Evolutionary conservation across 2,888 invertebrate species (phyloP).

Genomic region (Rhodophaea formosa): DNA sequence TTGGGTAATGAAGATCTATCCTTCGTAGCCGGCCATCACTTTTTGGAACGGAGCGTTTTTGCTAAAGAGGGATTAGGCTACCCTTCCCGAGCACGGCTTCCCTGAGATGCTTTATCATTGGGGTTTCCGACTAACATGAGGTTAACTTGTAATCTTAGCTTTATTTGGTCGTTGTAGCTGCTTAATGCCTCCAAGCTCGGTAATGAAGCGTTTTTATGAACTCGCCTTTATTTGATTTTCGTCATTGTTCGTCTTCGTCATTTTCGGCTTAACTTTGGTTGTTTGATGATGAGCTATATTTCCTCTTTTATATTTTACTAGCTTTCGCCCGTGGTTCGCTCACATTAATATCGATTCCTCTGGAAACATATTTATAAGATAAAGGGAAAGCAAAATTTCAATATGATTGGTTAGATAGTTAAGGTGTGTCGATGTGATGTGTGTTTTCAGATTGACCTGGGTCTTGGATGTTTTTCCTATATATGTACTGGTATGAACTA

Average conservation of each 20-base stretch:
- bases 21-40: conserved; percentile 77
- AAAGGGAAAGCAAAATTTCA: no score
- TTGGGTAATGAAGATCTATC: conserved; percentile 77
- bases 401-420: no score
- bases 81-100: conserved; percentile 75
- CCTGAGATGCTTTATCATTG: conserved; percentile 81
- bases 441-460: no score
- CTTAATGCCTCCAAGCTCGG: conserved; percentile 69
- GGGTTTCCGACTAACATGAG: conserved; percentile 79
- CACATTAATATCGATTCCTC: no score
- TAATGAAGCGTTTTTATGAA: conserved; percentile 73
- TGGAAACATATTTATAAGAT: no score
- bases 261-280: conserved; percentile 13
- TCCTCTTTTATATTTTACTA: neutral
- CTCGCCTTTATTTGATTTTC: conserved; percentile 59
- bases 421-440: no score
- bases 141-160: conserved; percentile 81
- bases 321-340: no score
- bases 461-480: no score
- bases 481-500: no score
- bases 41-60: conserved; percentile 80
- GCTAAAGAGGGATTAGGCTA: conserved; percentile 80
- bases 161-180: conserved; percentile 74
- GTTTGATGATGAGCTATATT: neutral
- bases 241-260: conserved; percentile 32